Conservation (phyloP, 2,888 invertebrate genomes). For the Catocala sponsa region DNA sequence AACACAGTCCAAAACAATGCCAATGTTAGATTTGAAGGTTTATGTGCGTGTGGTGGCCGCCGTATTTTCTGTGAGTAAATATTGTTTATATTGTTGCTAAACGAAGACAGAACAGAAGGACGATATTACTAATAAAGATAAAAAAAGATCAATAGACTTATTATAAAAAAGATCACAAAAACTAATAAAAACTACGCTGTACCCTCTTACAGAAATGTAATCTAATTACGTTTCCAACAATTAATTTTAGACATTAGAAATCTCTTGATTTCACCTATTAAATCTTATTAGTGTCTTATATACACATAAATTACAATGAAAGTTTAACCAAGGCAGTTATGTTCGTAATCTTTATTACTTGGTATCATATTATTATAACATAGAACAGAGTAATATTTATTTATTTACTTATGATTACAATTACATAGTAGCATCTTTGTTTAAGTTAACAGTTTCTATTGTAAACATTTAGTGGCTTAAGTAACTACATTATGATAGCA, state of each 20-base stretch:
- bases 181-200: background rate
- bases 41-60: conserved; percentile 78
- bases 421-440: conserved; percentile 29
- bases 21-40: conserved; percentile 75
- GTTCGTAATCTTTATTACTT: background rate
- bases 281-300: background rate
- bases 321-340: background rate
- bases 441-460: conserved; percentile 3
- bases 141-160: background rate
- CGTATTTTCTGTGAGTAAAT: conserved; percentile 79
- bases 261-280: background rate
- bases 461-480: background rate
- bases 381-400: conserved; percentile 8
- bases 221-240: background rate
- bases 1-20: conserved; percentile 77
- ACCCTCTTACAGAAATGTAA: conserved; percentile 7
- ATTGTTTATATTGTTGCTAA: conserved; percentile 9
- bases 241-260: background rate
- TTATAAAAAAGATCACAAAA: background rate
- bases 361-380: background rate
- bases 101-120: background rate
- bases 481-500: background rate
- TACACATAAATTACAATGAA: no score
- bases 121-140: background rate
- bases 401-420: conserved; percentile 25